Evolutionary conservation across 2,888 invertebrate species (phyloP).

Genomic region (Leistus spinibarbis): DNA sequence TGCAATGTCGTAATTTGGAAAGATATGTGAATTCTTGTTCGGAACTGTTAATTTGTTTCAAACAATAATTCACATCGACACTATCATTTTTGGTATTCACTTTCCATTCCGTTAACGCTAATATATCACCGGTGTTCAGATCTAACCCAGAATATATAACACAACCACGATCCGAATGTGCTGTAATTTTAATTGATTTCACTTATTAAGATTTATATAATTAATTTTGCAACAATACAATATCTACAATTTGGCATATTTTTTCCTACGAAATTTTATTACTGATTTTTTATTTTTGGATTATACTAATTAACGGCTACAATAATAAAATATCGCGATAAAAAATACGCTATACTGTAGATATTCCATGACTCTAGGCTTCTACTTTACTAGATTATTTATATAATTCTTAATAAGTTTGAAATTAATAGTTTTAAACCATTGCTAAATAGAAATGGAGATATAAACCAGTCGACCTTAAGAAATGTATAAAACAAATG

Average conservation of each 20-base stretch:
- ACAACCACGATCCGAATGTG: constrained; percentile 76
- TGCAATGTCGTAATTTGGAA: constrained; percentile 71
- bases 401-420: too few relatives aligned
- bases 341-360: too few relatives aligned
- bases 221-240: too few relatives aligned
- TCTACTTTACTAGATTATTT: too few relatives aligned
- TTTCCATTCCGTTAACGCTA: constrained; percentile 80
- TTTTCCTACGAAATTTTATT: too few relatives aligned
- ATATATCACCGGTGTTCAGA: constrained; percentile 70
- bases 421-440: background rate
- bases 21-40: constrained; percentile 81
- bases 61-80: constrained; percentile 54
- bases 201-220: background rate
- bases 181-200: constrained; percentile 55
- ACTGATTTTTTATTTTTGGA: too few relatives aligned
- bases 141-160: constrained; percentile 80
- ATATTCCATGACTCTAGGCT: too few relatives aligned
- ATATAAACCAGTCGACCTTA: too few relatives aligned
- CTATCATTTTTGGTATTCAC: constrained; percentile 57
- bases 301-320: too few relatives aligned
- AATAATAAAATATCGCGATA: too few relatives aligned
- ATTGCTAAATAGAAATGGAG: background rate
- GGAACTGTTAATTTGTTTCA: constrained; percentile 67
- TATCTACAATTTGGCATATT: too few relatives aligned
- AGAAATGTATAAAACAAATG: too few relatives aligned